phyloP scores from a whole-genome alignment of 2,797 vertebrate genomes.

The Poecilia wingei region DNA sequence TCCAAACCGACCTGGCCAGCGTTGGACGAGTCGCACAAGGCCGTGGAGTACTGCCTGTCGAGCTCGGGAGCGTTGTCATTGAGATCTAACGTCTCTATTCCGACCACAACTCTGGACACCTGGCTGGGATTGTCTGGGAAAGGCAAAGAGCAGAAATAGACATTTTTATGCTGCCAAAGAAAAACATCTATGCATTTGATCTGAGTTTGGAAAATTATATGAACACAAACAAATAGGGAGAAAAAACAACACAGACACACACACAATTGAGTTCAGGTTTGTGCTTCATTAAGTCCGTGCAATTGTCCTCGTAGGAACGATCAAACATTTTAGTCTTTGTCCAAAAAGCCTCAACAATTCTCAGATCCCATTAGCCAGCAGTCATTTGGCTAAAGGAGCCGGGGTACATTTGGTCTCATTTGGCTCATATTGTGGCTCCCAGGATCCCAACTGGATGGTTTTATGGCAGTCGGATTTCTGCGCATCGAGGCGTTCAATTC shows the following conservation, averaged over 20 bases:
- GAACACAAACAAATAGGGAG: constrained; percentile 5
- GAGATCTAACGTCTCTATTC: constrained; percentile 88
- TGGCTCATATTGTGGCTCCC: constrained; percentile 50
- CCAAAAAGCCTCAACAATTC: constrained; percentile 49
- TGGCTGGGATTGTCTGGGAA: constrained; percentile 88
- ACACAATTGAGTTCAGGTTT: constrained; percentile 19
- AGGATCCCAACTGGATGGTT: constrained; percentile 58
- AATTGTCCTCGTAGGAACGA: constrained; percentile 42
- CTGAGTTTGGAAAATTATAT: constrained; percentile 7
- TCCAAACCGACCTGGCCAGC: constrained; percentile 84
- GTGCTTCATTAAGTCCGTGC: constrained; percentile 36
- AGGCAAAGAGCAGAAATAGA: constrained; percentile 27
- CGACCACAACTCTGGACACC: constrained; percentile 85
- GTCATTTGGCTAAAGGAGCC: constrained; percentile 48
- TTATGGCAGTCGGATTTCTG: constrained; percentile 46
- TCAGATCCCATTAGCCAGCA: constrained; percentile 52
- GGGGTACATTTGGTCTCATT: constrained; percentile 50
- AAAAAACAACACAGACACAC: neutral
- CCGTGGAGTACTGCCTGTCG: constrained; percentile 86
- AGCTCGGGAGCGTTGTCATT: constrained; percentile 92
- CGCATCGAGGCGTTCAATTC: constrained; percentile 56
- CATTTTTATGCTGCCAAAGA: constrained; percentile 29
- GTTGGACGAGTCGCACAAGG: constrained; percentile 87
- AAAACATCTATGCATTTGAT: neutral
- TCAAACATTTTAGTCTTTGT: constrained; percentile 51